phyloP scores from a whole-genome alignment of 2,888 invertebrate genomes.

The Orthonychiurus folsomi region DNA sequence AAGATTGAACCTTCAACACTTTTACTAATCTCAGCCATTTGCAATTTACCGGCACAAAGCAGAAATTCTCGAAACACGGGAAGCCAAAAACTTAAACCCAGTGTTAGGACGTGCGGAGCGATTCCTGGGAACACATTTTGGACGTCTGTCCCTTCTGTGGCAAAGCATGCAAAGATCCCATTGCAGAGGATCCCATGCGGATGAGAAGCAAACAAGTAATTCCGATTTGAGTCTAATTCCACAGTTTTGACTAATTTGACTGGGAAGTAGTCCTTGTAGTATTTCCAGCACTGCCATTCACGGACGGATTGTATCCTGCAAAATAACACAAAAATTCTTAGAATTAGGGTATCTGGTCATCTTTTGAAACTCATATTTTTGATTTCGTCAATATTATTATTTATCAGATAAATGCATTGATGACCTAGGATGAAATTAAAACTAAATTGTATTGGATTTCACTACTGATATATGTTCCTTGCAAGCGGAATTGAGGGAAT shows the following conservation, averaged over 20 bases:
- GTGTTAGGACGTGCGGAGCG: constrained; percentile 48
- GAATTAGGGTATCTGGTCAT: too few relatives aligned
- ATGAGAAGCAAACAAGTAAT: constrained; percentile 78
- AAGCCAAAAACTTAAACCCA: constrained; percentile 62
- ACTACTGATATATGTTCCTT: too few relatives aligned
- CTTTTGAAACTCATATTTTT: too few relatives aligned
- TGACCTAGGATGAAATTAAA: too few relatives aligned
- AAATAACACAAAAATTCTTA: too few relatives aligned
- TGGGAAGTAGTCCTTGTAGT: constrained; percentile 77
- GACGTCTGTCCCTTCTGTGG: constrained; percentile 20
- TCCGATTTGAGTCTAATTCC: constrained; percentile 66
- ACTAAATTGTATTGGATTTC: too few relatives aligned
- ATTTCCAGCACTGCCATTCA: constrained; percentile 58
- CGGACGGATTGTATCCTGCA: constrained; percentile 52
- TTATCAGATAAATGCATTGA: too few relatives aligned
- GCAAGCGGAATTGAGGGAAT: too few relatives aligned
- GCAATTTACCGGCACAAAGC: constrained; percentile 50
- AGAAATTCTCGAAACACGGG: constrained; percentile 64
- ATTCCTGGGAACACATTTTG: constrained; percentile 52
- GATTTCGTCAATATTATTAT: too few relatives aligned
- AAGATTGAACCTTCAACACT: not conserved
- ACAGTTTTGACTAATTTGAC: constrained; percentile 69
- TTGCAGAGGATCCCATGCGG: constrained; percentile 82
- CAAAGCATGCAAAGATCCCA: constrained; percentile 45
- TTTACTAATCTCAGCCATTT: not conserved